Conservation (phyloP, 2,888 invertebrate genomes). For the Pilophorus perplexus region DNA sequence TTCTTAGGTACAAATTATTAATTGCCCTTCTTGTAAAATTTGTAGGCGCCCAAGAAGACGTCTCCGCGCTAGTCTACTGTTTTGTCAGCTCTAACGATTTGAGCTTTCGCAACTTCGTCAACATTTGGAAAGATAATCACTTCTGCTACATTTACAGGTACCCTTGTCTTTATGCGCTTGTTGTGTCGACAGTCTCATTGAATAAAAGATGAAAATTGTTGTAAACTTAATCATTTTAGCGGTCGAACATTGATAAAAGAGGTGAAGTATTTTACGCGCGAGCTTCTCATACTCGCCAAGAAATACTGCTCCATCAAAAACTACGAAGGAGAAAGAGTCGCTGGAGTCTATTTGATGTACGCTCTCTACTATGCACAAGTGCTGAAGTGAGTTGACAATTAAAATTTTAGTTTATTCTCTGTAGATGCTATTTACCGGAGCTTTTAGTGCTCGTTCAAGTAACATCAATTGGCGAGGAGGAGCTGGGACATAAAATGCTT, state of each 20-base stretch:
- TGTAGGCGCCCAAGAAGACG: conserved; percentile 13
- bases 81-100: background rate
- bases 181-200: too few relatives aligned
- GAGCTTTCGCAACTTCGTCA: background rate
- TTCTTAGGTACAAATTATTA: too few relatives aligned
- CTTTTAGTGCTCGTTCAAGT: background rate
- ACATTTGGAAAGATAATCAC: conserved; percentile 12
- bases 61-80: background rate
- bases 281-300: conserved; percentile 31
- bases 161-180: too few relatives aligned
- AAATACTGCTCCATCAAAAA: background rate
- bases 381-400: conserved; percentile 19
- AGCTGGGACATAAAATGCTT: background rate
- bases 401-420: background rate
- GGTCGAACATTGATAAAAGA: conserved; percentile 6
- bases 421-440: background rate
- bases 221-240: background rate
- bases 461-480: background rate
- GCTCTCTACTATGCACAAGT: conserved; percentile 29
- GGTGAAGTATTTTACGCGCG: conserved; percentile 27
- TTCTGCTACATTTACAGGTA: conserved; percentile 27
- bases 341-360: conserved; percentile 22
- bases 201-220: too few relatives aligned
- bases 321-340: conserved; percentile 13
- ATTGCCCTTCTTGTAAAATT: too few relatives aligned